Base-by-base conservation (phyloP, 2,888 invertebrate genomes). In the Carabus problematicus region DNA sequence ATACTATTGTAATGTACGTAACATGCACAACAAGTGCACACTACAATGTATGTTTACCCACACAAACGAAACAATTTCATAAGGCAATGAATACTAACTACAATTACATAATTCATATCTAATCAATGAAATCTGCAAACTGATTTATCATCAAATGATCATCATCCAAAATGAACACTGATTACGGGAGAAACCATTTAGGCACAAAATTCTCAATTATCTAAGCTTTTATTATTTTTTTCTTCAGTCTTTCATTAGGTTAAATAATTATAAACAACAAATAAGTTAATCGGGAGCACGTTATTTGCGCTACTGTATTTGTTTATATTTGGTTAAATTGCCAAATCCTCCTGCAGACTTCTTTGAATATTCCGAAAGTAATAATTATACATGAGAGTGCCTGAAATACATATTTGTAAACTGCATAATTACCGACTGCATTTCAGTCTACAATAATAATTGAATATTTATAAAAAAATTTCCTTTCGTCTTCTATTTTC, bases 341-440 rank as follows among this genome's bases (percentile, higher is more conserved):
- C 19, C 52, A 45, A 52, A 52, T 52, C 52, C 52, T 18, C 16
- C 52, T 52, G 59, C 67, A 67, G 67, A 66, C 60, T 60, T 60
- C 67, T 12, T 59, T 40, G 60, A 60, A 60, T 29, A 59, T 42
- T 59, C 42, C 56, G 29, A 40, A 40, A 18, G 29, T 29, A 52
- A 41, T 42, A 59, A 14, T 42, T 41, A 40, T 16, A 19, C 29
- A 14, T 41, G 16, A 40, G 14, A 41, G n/a, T 59, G 40, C 41
- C 39, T 64, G 54, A 52, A 54, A n/a, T n/a, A n/a, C n/a, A n/a
- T n/a, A n/a, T n/a, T n/a, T n/a, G n/a, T n/a, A n/a, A n/a, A 63
- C 19, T 41, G 55, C 55, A 64, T 3, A n/a, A 45, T 45, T 45
- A 45, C 12, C 3, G 2, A 6, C 18, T 9, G 29, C 56, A 55